phyloP scores from a whole-genome alignment of 2,888 invertebrate genomes.

The Trachelus tabidus region DNA sequence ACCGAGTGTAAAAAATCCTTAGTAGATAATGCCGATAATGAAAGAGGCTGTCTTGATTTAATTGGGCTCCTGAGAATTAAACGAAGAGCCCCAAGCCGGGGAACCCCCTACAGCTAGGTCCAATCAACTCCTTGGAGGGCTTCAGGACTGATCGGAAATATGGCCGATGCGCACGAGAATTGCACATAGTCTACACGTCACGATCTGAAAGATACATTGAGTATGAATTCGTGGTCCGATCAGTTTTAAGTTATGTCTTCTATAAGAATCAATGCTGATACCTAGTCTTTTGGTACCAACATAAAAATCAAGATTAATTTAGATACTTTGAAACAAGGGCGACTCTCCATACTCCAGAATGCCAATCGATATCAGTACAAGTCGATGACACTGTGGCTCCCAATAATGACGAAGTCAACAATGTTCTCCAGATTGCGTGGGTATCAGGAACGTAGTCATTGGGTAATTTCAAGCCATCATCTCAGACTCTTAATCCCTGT shows the following conservation, averaged over 20 bases:
- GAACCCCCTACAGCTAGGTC: constrained; percentile 49
- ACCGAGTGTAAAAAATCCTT: constrained; percentile 47
- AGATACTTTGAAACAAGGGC: background rate
- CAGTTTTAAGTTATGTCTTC: background rate
- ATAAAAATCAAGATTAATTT: background rate
- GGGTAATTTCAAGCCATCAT: background rate
- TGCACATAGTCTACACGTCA: constrained; percentile 22
- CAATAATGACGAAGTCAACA: background rate
- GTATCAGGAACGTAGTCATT: background rate
- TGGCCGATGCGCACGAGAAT: constrained; percentile 48
- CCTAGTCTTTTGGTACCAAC: background rate
- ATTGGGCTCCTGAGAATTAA: constrained; percentile 54
- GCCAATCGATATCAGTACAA: background rate
- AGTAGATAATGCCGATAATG: constrained; percentile 57
- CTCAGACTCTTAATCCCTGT: background rate
- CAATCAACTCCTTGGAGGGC: constrained; percentile 47
- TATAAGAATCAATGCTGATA: background rate
- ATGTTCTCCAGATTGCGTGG: background rate
- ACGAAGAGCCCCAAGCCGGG: constrained; percentile 31
- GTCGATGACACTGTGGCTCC: background rate
- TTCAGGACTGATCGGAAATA: constrained; percentile 49
- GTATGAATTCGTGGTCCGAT: background rate
- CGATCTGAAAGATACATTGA: constrained; percentile 7
- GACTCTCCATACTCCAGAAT: background rate
- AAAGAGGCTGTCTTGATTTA: constrained; percentile 47